Base-by-base conservation (phyloP, 2,888 invertebrate genomes). In the Harpagoxenus sublaevis region DNA sequence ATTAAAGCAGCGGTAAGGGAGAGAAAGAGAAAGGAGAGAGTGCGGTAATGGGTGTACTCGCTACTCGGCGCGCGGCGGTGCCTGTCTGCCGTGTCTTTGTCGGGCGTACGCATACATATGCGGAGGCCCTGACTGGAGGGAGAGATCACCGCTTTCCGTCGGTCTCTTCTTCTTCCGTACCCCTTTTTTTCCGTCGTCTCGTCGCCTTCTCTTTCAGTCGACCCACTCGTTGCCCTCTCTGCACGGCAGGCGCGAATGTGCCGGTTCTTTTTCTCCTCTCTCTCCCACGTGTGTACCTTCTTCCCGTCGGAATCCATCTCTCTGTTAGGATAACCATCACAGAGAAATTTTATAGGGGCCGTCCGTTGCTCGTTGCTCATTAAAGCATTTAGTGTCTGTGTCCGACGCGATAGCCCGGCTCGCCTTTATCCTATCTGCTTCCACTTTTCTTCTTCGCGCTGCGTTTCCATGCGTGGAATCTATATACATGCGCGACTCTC, bases 331-430 rank as follows among this genome's bases (percentile, higher is more conserved):
- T 78, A 83, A 84, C 77, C 87, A 68, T 87, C 85, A 65, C 87
- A 79, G 84, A 84, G 86, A 65, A 84, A 88, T 88, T 91, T 89
- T 87, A 87, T 89, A 88, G 86, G 71, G 71, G 39, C 84, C 70
- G 70, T 68, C 84, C 74, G 63, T 39, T 82, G 57, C 81, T 78
- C 86, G 86, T 85, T 88, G 84, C 89, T 91, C 89, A 88, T 91
- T 91, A 91, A 91, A 90, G 88, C 88, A 88, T 89, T 91, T 91
- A 91, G 86, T 87, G 86, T 85, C 87, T 81, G 85, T 77, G 84
- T 78, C 86, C 55, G 66, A 18, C 18, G 71, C 84, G 74, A 75
- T 81, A 74, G 68, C 77, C 62, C 62, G 73, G 35, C 82, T 87
- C 84, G 66, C 84, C 81, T 87, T 70, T 70, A 68, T 65, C 63